These are phyloP conservation scores for Ennomos fuscantarius DNA, from an alignment of 2,888 invertebrate genomes.

Conservation along the genomic window DNA sequence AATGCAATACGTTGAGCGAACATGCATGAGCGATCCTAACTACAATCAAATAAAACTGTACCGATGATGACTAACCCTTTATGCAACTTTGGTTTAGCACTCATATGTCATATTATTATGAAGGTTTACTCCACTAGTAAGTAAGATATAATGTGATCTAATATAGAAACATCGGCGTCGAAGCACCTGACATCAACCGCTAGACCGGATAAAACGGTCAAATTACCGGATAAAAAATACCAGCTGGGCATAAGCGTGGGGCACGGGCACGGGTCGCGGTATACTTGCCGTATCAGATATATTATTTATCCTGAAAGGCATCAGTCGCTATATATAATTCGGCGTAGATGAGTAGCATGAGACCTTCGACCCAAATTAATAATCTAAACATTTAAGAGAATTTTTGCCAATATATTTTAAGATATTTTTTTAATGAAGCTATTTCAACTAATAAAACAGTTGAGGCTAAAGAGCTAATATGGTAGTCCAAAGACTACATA, in stretches of 20 bases:
- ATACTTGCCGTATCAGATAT: slow-evolving; percentile 56
- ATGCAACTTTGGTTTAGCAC: slow-evolving; percentile 1
- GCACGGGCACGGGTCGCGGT: slow-evolving; percentile 50
- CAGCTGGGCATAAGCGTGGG: no score
- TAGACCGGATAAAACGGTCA: slow-evolving; percentile 50
- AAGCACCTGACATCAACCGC: slow-evolving; percentile 52
- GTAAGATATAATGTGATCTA: slow-evolving; percentile 40
- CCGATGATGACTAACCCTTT: slow-evolving; percentile 3
- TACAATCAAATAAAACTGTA: slow-evolving; percentile 7
- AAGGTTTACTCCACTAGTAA: slow-evolving; percentile 4
- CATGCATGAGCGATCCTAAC: slow-evolving; percentile 2
- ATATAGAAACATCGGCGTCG: slow-evolving; percentile 50
- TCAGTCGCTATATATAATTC: slow-evolving; percentile 38
- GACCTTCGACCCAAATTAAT: slow-evolving; percentile 32
- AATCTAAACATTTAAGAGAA: slow-evolving; percentile 2
- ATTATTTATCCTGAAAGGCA: slow-evolving; percentile 60
- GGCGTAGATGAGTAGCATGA: slow-evolving; percentile 37
- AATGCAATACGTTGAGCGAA: not conserved
- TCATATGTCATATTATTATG: not conserved
- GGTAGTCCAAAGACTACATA: not conserved
- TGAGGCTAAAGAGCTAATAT: not conserved
- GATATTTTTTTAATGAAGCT: no score
- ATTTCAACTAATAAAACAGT: no score
- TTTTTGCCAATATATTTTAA: not conserved
- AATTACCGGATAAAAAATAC: slow-evolving; percentile 53